Evolutionary conservation across 53 echinoderm and acorn worm genomes (phyloP), one percentile per base, ranked within the genome.

Genomic region (Crossaster papposus): DNA sequence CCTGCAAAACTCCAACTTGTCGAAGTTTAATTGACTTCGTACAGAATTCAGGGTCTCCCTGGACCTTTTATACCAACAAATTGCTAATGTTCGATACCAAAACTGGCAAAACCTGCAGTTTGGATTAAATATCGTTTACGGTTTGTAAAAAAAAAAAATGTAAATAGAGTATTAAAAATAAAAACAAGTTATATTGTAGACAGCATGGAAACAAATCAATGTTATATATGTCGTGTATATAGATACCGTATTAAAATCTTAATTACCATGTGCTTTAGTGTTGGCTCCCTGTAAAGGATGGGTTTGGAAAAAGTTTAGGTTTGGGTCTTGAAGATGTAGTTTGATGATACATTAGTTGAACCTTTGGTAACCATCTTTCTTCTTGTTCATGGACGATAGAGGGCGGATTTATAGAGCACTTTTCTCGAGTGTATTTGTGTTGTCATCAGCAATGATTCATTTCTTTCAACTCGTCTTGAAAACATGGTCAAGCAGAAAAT

Each of bases 161-260:
- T 87, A 77, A 51, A 87, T 77, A 87, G 77, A 87, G 71, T 77
- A 87, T 87, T 58, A 33, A 62, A 84, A 76, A 20, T 87, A 35
- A 86, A 87, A 77, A 51, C 87, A 87, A 52, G 72, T 62, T 87
- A 51, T 76, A 87, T 63, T 87, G 87, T 87, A 87, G 75, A 62
- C 87, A 87, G 87, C 77, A 87, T 87, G 87, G 77, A 63, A 87
- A 85, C n/a, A 74, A 77, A 36, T 54, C 34, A 81, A 24, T 87
- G 87, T 87, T 75, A 76, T 87, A 84, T 84, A 87, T 87, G 87
- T 87, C 76, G 75, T 87, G 87, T 87, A 87, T 35, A 87, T 87
- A 85, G 24, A 82, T 38, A 87, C 55, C 87, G 34, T 77, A 58
- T 87, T 64, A 77, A 62, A 75, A 51, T 76, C 77, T 58, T 80